A percentile compares a stretch with the other conserved stretches of the same genome.
Evolutionary conservation across 2,888 invertebrate species (phyloP).

Genomic region (Nephrocerus scutellatus): DNA sequence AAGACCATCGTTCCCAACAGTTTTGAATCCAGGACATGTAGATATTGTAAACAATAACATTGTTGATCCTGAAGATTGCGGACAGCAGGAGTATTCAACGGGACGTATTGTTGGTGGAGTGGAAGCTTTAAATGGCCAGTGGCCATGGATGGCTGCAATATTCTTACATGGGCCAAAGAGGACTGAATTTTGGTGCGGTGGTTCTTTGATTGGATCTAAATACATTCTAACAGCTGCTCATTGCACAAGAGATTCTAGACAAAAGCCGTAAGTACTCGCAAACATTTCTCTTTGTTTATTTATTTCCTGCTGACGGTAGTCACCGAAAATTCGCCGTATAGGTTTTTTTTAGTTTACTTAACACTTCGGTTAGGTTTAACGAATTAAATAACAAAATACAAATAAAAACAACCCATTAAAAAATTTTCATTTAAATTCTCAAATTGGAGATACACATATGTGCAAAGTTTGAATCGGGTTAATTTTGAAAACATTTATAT

Average conservation of each 20-base stretch:
- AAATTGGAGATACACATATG: no score
- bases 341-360: no score
- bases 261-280: slow-evolving; percentile 73
- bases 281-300: neutral
- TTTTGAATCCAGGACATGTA: slow-evolving; percentile 35
- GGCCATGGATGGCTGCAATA: slow-evolving; percentile 97
- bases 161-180: slow-evolving; percentile 78
- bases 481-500: no score
- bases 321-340: neutral
- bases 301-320: neutral
- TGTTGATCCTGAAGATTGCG: slow-evolving; percentile 58
- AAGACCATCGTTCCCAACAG: slow-evolving; percentile 49
- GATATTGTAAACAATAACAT: slow-evolving; percentile 34
- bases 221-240: slow-evolving; percentile 85
- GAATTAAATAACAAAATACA: no score
- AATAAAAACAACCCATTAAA: no score
- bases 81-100: slow-evolving; percentile 72
- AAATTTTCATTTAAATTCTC: no score
- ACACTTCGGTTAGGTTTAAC: no score
- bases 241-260: slow-evolving; percentile 83
- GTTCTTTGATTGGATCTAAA: slow-evolving; percentile 71
- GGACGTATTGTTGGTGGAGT: slow-evolving; percentile 89
- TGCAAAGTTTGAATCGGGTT: no score
- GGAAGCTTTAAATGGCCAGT: slow-evolving; percentile 73
- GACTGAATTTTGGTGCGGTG: slow-evolving; percentile 91